Evolutionary conservation across 2,113 vertebrate species (phyloP).

Genomic region (Hydropotes inermis): DNA sequence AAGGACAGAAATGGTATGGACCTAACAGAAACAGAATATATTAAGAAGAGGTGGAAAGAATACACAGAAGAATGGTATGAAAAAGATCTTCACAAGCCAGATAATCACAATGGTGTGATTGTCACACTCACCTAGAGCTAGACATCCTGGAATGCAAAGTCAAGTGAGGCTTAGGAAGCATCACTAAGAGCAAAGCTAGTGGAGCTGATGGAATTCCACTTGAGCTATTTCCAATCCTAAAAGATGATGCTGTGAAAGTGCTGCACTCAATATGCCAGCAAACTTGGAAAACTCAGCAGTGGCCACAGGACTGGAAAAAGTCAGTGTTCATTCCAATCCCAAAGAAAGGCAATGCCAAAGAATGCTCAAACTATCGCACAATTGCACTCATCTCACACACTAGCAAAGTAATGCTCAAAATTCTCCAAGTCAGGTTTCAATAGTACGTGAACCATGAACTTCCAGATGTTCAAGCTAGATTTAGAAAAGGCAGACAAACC

Average conservation of each 20-base stretch:
- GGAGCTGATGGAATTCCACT: not conserved
- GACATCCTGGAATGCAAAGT: not conserved
- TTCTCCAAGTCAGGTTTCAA: not conserved
- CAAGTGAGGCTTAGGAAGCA: not conserved
- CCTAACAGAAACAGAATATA: not conserved
- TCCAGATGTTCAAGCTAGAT: not conserved
- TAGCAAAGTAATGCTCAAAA: not conserved
- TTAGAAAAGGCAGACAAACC: not conserved
- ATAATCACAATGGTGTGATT: not conserved
- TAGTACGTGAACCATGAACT: not conserved
- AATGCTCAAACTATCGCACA: not conserved
- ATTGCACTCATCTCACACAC: not conserved
- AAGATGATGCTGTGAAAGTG: not conserved
- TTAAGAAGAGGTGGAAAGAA: not conserved
- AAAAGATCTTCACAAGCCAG: not conserved
- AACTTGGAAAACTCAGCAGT: not conserved
- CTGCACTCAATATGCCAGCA: not conserved
- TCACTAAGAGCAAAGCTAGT: not conserved
- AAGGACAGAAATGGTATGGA: not conserved
- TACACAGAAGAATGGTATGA: not conserved
- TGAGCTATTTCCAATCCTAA: not conserved
- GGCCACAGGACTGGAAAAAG: not conserved
- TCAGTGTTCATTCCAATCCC: not conserved
- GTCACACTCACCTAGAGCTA: not conserved
- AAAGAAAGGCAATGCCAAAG: not conserved